Evolutionary conservation across 2,888 invertebrate genomes (phyloP), one percentile per base, ranked within the genome.

Genomic region (Cosmia trapezina): DNA sequence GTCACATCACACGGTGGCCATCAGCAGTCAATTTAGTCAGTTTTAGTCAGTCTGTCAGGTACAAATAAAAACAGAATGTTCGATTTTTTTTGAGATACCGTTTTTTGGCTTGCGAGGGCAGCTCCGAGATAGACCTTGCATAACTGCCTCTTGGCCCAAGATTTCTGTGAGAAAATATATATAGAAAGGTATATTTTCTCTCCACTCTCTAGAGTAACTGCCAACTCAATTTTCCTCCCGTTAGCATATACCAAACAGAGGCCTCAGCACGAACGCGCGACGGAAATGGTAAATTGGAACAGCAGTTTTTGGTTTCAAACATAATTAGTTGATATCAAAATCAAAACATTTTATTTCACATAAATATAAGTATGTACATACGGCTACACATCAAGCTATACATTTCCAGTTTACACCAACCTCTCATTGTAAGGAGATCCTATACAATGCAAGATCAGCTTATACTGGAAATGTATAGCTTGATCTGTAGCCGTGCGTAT

Each of bases 191-290:
- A 17, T 37, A 72, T 75, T 49, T 77, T 51, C 19, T 28, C 47
- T 14, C 0, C 0, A 14, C 22, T 53, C 22, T 53, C 28, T 28
- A 33, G 53, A 77, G 22, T 59, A 33, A 41, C 51, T n/a, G 11
- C 5, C 41, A 59, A 78, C 37, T 41, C 28, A 61, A 80, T 57
- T 73, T 73, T 22, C 45, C 37, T 22, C 11, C 45, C 19, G 47
- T 73, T 80, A 47, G 14, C 45, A 37, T 60, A 64, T 1, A 70
- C 54, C 33, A 67, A 80, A 76, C 54, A 19, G 4, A 45, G 28
- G 11, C 7, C 7, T 12, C 2, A n/a, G 19, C 28, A 4, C 14
- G 28, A n/a, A 62, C 49, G 28, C 12, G 28, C 49, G 49, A 49
- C 19, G 12, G 17, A 62, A 47, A 12, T 19, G 4, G 28, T 45